Base-by-base conservation (phyloP, 1,140 invertebrate genomes). In the Cyclargus thomasi region DNA sequence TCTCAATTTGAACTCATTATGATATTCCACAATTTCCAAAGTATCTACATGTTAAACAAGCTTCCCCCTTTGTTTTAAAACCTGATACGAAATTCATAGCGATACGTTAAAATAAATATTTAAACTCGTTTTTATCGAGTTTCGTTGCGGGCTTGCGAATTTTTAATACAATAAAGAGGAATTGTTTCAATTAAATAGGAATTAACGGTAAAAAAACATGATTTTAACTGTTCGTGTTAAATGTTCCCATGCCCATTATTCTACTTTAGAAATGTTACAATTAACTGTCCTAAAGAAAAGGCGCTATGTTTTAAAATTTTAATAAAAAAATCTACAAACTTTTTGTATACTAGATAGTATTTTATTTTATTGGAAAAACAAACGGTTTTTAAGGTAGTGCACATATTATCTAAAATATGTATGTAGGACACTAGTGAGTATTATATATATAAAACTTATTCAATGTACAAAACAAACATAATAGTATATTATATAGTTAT, bases 131-230 rank as follows among this genome's bases (percentile, higher is more conserved):
- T 14, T 47, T 47, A 47, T 47, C 39, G 39, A 14, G 10, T 47
- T 47, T 47, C 39, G 39, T 14, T 47, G 39, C 14, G 39, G 39
- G 39, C 10, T 47, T 47, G 10, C 39, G 39, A 47, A 47, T 47
- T 47, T 47, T 47, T 47, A 47, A 47, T 16, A 67, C 21, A 63
- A 53, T 63, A 18, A 63, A 35, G 11, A 3, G 10, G 39, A 47
- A 47, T 47, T 47, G 39, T 47, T 47, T 47, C 0, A 47, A 3
- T 11, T 47, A 47, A 47, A 14, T 47, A 14, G 10, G 14, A 47
- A 47, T 47, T 47, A 14, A 47, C 39, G 39, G 39, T 29, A 5
- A 29, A 29, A 16, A 14, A 35, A 35, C 29, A n/a, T 29, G 29
- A 29, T 47, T 47, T 47, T 14, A 47, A 47, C 10, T 47, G 39